phyloP scores from a whole-genome alignment of 2,888 invertebrate genomes.

The Periphyllus acericola region DNA sequence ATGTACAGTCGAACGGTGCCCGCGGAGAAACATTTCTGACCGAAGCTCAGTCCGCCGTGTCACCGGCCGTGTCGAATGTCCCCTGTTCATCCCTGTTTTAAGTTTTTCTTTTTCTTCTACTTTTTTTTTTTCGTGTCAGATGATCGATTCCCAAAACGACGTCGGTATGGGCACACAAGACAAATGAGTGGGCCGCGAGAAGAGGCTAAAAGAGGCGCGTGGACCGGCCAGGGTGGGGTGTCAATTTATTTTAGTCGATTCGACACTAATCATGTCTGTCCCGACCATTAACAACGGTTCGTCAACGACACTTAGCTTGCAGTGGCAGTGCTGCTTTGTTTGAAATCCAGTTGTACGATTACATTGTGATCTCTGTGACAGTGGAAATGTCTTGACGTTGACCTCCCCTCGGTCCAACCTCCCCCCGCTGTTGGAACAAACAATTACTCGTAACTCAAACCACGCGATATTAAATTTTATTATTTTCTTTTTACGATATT shows the following conservation, averaged over 20 bases:
- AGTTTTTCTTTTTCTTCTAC: background rate
- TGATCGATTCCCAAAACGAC: constrained; percentile 31
- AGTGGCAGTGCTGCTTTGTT: background rate
- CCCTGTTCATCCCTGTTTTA: no score
- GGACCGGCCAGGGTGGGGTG: background rate
- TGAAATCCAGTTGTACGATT: background rate
- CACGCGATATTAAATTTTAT: no score
- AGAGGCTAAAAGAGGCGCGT: background rate
- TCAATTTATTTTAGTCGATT: constrained; percentile 42
- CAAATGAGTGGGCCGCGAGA: background rate
- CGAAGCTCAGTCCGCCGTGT: background rate
- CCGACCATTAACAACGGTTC: constrained; percentile 16
- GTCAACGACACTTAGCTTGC: constrained; percentile 5
- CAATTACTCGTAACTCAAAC: background rate
- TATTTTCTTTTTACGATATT: no score
- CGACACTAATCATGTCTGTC: constrained; percentile 24
- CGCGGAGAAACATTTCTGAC: constrained; percentile 37
- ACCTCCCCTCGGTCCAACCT: background rate
- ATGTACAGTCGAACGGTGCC: background rate
- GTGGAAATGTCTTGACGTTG: background rate
- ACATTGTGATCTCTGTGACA: background rate
- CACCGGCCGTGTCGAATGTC: background rate
- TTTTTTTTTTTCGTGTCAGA: background rate
- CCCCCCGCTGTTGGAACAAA: background rate
- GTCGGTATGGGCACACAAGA: background rate